Conservation (phyloP, 2,113 vertebrate species). For the Romanogobio albipinnatus region DNA sequence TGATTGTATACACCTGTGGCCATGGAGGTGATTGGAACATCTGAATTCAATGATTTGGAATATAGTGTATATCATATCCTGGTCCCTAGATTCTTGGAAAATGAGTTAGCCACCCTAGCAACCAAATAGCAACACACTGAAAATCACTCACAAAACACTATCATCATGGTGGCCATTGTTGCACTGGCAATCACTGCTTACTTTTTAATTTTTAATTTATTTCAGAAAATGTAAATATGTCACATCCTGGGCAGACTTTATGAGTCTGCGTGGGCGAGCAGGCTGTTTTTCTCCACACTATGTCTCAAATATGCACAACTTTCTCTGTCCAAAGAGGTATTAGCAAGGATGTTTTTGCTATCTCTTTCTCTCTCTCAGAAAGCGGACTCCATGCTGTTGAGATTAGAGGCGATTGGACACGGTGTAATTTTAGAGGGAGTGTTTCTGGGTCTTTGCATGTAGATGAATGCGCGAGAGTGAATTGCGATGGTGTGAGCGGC, state of each 20-base stretch:
- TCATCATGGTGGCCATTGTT: background rate
- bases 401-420: constrained; percentile 38
- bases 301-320: constrained; percentile 6
- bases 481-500: background rate
- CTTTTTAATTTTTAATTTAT: background rate
- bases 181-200: background rate
- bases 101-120: background rate
- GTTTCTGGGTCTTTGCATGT: constrained; percentile 20
- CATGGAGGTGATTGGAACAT: no score
- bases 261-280: constrained; percentile 2
- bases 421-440: constrained; percentile 39
- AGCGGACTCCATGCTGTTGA: constrained; percentile 35
- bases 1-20: no score
- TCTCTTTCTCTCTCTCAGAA: constrained; percentile 21
- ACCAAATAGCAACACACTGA: background rate
- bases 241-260: background rate
- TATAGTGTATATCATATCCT: background rate
- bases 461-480: background rate
- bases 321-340: constrained; percentile 7
- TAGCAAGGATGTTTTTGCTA: constrained; percentile 2
- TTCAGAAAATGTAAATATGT: background rate
- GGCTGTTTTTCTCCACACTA: background rate
- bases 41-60: no score
- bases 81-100: background rate
- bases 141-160: background rate